Evolutionary conservation across 2,113 vertebrate genomes (phyloP).

Genomic region (Motacilla tschutschensis): DNA sequence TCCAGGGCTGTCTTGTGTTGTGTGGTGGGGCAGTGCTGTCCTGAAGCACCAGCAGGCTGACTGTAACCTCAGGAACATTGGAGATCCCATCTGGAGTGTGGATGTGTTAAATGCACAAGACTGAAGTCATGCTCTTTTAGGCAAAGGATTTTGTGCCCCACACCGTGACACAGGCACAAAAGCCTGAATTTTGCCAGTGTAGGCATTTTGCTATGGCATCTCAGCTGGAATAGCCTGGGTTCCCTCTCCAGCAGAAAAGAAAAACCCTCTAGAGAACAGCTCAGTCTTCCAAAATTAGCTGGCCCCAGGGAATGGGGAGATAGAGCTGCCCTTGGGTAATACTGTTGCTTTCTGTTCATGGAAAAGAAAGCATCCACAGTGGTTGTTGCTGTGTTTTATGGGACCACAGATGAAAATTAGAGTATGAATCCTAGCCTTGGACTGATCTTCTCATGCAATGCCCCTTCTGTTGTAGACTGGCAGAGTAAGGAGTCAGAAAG

Average conservation of each 20-base stretch:
- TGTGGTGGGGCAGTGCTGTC: background rate
- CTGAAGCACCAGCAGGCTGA: background rate
- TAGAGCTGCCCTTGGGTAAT: background rate
- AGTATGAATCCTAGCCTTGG: background rate
- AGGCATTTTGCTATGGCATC: background rate
- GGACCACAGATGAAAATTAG: background rate
- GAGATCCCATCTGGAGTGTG: background rate
- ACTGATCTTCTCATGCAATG: background rate
- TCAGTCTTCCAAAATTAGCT: background rate
- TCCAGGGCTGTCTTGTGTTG: background rate
- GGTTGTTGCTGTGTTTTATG: background rate
- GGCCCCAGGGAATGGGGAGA: background rate
- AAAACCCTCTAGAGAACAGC: background rate
- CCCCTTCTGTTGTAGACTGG: background rate
- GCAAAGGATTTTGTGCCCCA: background rate
- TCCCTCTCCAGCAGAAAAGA: background rate
- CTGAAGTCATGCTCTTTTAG: background rate
- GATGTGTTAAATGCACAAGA: background rate
- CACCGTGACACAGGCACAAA: background rate
- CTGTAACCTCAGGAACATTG: rapidly evolving
- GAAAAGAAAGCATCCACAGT: background rate
- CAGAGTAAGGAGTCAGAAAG: background rate
- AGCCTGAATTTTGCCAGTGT: background rate
- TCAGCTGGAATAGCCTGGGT: background rate
- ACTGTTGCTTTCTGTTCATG: background rate